Evolutionary conservation across 2,888 invertebrate genomes (phyloP), one percentile per base, ranked within the genome.

Genomic region (Cylloceria caligata): DNA sequence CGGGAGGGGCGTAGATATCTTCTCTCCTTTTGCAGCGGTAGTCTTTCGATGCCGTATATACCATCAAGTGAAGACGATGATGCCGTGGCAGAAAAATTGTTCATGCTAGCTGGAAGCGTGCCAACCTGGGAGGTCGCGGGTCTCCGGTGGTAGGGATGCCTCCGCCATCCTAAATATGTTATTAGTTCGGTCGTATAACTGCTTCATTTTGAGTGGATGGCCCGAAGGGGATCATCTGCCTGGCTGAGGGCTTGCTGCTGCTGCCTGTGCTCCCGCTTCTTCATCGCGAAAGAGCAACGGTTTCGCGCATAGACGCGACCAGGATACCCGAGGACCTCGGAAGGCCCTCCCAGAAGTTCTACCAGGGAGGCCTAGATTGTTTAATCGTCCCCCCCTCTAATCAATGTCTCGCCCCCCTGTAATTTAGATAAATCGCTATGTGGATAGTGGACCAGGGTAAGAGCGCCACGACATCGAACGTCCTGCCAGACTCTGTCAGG

Each of bases 141-240:
- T 81, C 80, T 86, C 84, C 84, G 85, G 75, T 85, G 85, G 87
- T 88, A 87, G 87, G 86, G 89, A 88, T 88, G 88, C 87, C 88
- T 88, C 87, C 72, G 87, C 88, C 87, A 87, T 88, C 90, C 91
- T 92, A 92, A 92, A 92, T 92, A 92, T 92, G 92, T 92, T 92
- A 92, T 92, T 92, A 92, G 92, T 90, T 91, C 89, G 91, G 90
- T 92, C 92, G 91, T 92, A 92, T 92, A 92, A 92, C 92, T 90
- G 92, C 92, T 92, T 92, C 91, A 92, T 92, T 92, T 92, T 89
- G 90, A 89, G 91, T 88, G 90, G 89, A 90, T 90, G 89, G 89
- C 92, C 92, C 84, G 88, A 88, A 89, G 92, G 91, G 89, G 90
- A 92, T 91, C 92, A 89, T 92, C 91, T 90, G 89, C 91, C 88